Evolutionary conservation across 2,888 invertebrate genomes (phyloP), one percentile per base, ranked within the genome.

Genomic region (Mimumesa dahlbomi): DNA sequence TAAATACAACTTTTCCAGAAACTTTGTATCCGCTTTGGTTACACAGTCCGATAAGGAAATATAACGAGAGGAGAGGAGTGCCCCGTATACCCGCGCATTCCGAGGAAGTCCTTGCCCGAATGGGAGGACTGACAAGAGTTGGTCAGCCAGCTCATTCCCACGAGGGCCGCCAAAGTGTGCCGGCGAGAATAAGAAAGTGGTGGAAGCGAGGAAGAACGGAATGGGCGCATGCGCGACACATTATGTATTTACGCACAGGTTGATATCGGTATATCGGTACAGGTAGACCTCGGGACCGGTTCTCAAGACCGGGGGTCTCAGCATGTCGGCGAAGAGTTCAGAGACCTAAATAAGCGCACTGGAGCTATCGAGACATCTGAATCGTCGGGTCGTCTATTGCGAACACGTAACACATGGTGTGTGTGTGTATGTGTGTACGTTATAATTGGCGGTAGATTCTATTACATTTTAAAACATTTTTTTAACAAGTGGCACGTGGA

Each of bases 211-310:
- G 56, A 58, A 25, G 50, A 42, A 29, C 9, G 31, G 11, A 9
- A 22, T 9, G 1, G 13, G 38, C 57, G 31, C 53, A 52, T 64
- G 59, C 56, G 40, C 48, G 22, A 46, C 50, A 45, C 48, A 45
- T 59, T 52, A 67, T 42, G 64, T 61, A 49, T 67, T 58, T 52
- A 63, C 56, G 69, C 53, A 42, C 73, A 71, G 67, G 70, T 71
- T 73, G 70, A 68, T 74, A 71, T 74, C 67, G 71, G 64, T 61
- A 63, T 62, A 71, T 67, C 61, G 34, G 62, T 52, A 43, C 71
- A 70, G 70, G 73, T 67, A 63, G 62, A 58, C 52, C 22, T 46
- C 58, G 25, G 42, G 73, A 77, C 77, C 77, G 75, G 73, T 77
- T 77, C 58, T 45, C 29, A 50, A 14, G 34, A 57, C 49, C 50